These are phyloP conservation scores for Cremastinae sp. DNA, from an alignment of 2,888 invertebrate genomes.

Conservation along the genomic window DNA sequence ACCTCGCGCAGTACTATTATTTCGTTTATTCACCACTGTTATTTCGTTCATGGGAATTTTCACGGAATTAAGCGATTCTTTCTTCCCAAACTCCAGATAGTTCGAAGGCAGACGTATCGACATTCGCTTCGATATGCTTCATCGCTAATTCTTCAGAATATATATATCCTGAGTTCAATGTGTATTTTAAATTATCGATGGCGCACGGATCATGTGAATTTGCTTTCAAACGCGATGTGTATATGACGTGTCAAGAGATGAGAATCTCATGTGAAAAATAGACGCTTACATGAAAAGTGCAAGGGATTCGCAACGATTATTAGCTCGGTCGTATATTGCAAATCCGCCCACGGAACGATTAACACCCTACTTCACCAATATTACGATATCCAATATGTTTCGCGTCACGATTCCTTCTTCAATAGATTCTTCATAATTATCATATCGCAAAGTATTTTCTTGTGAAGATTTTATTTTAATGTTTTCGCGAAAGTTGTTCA, in stretches of 20 bases:
- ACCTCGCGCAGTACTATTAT: not conserved
- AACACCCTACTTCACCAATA: slow-evolving; percentile 20
- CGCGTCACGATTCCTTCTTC: slow-evolving; percentile 8
- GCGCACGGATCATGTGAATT: slow-evolving; percentile 1
- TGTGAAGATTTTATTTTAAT: not conserved
- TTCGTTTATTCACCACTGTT: too few species aligned
- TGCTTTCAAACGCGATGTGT: not conserved
- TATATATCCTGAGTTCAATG: slow-evolving; percentile 8
- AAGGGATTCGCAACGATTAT: slow-evolving; percentile 42
- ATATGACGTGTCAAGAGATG: slow-evolving; percentile 19
- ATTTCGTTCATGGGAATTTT: too few species aligned
- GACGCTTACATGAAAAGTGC: slow-evolving; percentile 2
- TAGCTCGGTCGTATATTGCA: slow-evolving; percentile 31
- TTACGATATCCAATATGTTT: slow-evolving; percentile 19
- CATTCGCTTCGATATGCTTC: slow-evolving; percentile 22
- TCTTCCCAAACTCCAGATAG: too few species aligned
- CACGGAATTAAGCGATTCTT: too few species aligned
- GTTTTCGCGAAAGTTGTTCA: too few species aligned
- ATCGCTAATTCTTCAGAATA: slow-evolving; percentile 20
- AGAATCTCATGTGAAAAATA: slow-evolving; percentile 53
- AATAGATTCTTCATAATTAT: not conserved
- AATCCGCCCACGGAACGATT: slow-evolving; percentile 37
- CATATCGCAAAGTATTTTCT: not conserved
- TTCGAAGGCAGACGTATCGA: too few species aligned
- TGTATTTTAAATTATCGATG: slow-evolving; percentile 15